These are phyloP conservation scores for Pteronotus mesoamericanus DNA, from an alignment of 2,797 vertebrate species.

Conservation along the genomic window DNA sequence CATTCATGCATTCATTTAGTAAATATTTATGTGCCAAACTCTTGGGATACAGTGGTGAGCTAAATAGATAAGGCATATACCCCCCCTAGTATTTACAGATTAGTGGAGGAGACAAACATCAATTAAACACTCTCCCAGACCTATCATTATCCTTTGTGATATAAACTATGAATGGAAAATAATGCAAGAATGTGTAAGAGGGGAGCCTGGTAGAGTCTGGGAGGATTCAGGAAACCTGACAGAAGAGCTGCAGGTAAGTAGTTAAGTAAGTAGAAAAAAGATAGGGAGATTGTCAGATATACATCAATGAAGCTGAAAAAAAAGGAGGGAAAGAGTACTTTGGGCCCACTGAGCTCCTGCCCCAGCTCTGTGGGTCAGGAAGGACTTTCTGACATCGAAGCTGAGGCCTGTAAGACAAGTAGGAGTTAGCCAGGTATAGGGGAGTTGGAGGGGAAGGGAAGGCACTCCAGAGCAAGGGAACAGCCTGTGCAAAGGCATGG, in stretches of 20 bases:
- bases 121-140: neutral
- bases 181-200: neutral
- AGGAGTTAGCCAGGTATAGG: neutral
- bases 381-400: neutral
- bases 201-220: neutral
- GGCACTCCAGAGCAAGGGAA: neutral
- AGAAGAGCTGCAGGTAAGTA: neutral
- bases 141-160: conserved; percentile 3
- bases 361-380: neutral
- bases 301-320: neutral
- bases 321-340: neutral
- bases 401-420: neutral
- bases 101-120: neutral
- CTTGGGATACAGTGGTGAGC: conserved; percentile 3
- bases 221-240: neutral
- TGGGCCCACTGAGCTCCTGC: neutral
- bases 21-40: conserved; percentile 1
- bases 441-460: neutral
- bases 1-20: conserved; percentile 9
- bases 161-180: conserved; percentile 18
- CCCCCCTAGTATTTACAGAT: neutral
- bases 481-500: neutral
- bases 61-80: neutral
- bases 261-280: neutral
- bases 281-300: neutral